Evolutionary conservation across 2,113 vertebrate species (phyloP).

Genomic region (Sarotherodon lohbergeri): DNA sequence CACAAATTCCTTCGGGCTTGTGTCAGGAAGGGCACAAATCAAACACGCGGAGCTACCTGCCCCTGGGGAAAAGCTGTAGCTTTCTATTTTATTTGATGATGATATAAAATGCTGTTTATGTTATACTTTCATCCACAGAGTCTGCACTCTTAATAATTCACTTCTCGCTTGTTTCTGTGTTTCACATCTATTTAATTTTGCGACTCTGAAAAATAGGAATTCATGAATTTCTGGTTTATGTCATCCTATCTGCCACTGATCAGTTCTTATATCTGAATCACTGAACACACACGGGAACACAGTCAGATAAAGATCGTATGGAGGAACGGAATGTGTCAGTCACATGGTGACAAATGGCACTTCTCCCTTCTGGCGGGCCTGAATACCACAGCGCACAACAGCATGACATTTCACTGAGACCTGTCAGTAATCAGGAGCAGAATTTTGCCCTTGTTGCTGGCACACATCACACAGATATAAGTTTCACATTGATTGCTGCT

Average conservation of each 20-base stretch:
- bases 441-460: conserved; percentile 13
- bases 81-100: neutral
- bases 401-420: conserved; percentile 51
- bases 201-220: neutral
- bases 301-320: conserved; percentile 33
- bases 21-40: neutral
- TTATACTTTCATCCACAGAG: neutral
- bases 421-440: conserved; percentile 14
- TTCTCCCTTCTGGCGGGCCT: neutral
- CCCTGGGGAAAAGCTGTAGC: neutral
- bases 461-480: neutral
- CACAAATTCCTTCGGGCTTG: neutral
- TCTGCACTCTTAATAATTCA: neutral
- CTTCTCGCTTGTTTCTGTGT: accelerated
- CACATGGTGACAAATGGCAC: neutral
- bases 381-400: conserved; percentile 25
- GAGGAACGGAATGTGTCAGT: conserved; percentile 43
- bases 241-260: neutral
- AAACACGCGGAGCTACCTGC: neutral
- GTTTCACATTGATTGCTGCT: conserved; percentile 15
- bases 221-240: neutral
- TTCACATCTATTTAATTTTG: neutral
- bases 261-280: neutral
- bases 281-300: neutral
- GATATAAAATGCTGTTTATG: neutral